Evolutionary conservation across 1,140 invertebrate species (phyloP), one percentile per base, ranked within the genome.

Genomic region (Bathynomus jamesi): DNA sequence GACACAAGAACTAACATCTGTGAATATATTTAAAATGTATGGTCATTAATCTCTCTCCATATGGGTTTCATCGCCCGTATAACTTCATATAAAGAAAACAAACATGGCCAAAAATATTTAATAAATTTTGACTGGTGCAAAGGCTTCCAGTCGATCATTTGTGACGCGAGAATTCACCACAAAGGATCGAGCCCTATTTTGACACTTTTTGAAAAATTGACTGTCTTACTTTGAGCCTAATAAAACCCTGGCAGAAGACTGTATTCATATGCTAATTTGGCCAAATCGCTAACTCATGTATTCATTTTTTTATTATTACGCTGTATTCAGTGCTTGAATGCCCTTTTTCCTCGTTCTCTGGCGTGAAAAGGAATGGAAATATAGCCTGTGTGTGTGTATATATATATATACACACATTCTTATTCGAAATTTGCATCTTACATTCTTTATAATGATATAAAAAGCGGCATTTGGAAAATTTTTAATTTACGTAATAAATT

Each of bases 51-150:
- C n/a, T n/a, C n/a, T n/a, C 11, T 53, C 21, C 40, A 53, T 53
- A 2, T 53, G 40, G 21, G 21, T 53, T 53, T 53, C 40, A 53
- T 53, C 21, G 40, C 40, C 21, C 40, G 40, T 5, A 53, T 53
- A 53, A 53, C 40, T 53, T 53, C 21, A 53, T 53, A 53, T 53
- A 53, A 53, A 53, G 40, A 53, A 53, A 53, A 53, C 40, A 53
- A 53, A 53, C 21, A 53, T 21, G 1, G 21, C 40, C 40, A 53
- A 53, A 53, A 53, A 53, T 53, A 53, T 53, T 53, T 53, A 53
- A 53, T 53, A 53, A 53, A 53, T 53, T 53, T 53, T 53, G 7
- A 21, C 40, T 21, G 13, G 21, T 21, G 13, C 40, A 17, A 53
- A 53, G 40, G 40, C 40, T 21, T 5, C 40, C 40, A 53, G 40